Evolutionary conservation across 1,140 invertebrate species (phyloP).

Genomic region (Hestina assimilis): DNA sequence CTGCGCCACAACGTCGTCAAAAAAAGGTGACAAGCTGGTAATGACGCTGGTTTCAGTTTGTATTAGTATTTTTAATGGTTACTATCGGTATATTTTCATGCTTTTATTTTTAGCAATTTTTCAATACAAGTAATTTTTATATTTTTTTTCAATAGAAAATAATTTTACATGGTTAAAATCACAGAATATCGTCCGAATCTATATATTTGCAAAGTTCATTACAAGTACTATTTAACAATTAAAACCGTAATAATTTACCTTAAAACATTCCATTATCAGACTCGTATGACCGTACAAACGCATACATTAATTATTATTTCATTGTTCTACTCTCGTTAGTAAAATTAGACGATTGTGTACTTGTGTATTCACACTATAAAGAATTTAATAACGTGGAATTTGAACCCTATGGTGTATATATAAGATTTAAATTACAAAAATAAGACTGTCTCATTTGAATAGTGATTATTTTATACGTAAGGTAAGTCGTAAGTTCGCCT

Average conservation of each 20-base stretch:
- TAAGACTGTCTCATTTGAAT: constrained; percentile 5
- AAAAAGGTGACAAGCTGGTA: too few relatives aligned
- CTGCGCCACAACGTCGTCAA: too few relatives aligned
- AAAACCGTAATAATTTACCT: constrained; percentile 3
- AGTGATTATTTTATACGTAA: constrained; percentile 24
- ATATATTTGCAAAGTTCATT: background rate
- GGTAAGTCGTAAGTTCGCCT: constrained; percentile 28
- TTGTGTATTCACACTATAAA: constrained; percentile 3
- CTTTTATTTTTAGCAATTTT: too few relatives aligned
- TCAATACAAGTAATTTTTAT: too few relatives aligned
- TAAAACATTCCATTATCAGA: constrained; percentile 5
- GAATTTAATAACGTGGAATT: background rate
- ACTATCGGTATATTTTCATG: too few relatives aligned
- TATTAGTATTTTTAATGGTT: too few relatives aligned
- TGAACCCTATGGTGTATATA: constrained; percentile 15
- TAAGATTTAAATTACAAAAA: constrained; percentile 2
- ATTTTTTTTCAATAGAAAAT: too few relatives aligned
- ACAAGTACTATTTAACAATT: background rate
- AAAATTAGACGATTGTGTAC: constrained; percentile 27
- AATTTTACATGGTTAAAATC: too few relatives aligned
- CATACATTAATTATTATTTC: constrained; percentile 21
- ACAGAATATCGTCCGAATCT: too few relatives aligned
- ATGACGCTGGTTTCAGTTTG: too few relatives aligned
- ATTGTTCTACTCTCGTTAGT: constrained; percentile 24
- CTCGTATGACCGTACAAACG: constrained; percentile 8